Conservation (phyloP, 2,888 invertebrate genomes). For the Papilio demoleus region DNA sequence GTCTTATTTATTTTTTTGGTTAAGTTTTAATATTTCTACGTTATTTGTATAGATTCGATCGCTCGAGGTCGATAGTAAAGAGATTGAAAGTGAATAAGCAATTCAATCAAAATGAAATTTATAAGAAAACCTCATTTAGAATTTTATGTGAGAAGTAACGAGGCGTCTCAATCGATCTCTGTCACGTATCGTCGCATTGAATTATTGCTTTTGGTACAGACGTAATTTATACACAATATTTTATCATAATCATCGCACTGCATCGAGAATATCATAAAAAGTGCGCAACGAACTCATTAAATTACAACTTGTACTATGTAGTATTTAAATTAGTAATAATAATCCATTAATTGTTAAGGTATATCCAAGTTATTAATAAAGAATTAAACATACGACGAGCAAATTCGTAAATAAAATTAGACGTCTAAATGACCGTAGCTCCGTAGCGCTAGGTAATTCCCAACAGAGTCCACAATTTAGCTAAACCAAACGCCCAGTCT, state of each 20-base stretch:
- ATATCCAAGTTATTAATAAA: not conserved
- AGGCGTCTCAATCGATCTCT: slow-evolving; percentile 62
- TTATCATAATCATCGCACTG: not conserved
- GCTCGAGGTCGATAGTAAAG: slow-evolving; percentile 38
- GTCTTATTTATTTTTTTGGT: not conserved
- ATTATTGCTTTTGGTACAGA: slow-evolving; percentile 22
- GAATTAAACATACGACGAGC: slow-evolving; percentile 26
- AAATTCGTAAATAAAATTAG: slow-evolving; percentile 44
- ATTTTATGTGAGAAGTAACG: slow-evolving; percentile 65
- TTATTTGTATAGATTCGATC: slow-evolving; percentile 19
- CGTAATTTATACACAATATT: slow-evolving; percentile 8
- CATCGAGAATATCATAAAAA: not conserved
- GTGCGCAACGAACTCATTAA: not conserved
- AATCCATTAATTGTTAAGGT: not conserved
- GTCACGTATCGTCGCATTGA: slow-evolving; percentile 43
- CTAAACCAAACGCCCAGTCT: slow-evolving; percentile 61
- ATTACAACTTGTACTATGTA: not conserved
- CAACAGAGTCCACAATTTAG: slow-evolving; percentile 64
- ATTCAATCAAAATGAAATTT: slow-evolving; percentile 70
- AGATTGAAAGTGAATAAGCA: slow-evolving; percentile 55
- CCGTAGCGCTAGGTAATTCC: slow-evolving; percentile 51
- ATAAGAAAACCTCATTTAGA: slow-evolving; percentile 65
- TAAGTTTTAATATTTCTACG: slow-evolving; percentile 43
- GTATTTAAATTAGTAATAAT: too few relatives aligned
- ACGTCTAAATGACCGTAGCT: slow-evolving; percentile 46